phyloP scores from a whole-genome alignment of 2,888 invertebrate species.

The Drosophila ezoana region DNA sequence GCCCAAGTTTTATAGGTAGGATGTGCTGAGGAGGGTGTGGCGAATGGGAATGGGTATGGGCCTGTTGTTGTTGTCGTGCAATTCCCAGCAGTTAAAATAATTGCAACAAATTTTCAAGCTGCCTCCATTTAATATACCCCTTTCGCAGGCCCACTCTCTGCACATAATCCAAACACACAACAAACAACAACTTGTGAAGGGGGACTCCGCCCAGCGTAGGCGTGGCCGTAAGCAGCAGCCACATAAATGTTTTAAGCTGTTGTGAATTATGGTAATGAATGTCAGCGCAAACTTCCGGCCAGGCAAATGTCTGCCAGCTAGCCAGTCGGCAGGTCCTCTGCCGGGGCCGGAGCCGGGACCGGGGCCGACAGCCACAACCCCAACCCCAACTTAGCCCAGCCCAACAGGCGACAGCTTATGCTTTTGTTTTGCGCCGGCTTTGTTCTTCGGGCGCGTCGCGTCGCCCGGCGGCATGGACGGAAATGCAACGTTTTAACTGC shows the following conservation, averaged over 20 bases:
- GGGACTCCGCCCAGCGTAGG: slow-evolving; percentile 13
- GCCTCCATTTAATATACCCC: slow-evolving; percentile 55
- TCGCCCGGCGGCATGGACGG: slow-evolving; percentile 29
- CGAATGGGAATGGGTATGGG: neutral
- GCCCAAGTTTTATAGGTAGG: slow-evolving; percentile 29
- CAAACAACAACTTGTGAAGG: neutral
- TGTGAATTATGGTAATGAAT: slow-evolving; percentile 80
- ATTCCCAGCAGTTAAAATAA: slow-evolving; percentile 70
- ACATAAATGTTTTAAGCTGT: slow-evolving; percentile 78
- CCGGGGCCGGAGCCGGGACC: neutral
- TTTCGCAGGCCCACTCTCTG: slow-evolving; percentile 21
- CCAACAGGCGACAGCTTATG: slow-evolving; percentile 22
- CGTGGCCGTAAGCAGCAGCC: slow-evolving; percentile 60
- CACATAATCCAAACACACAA: slow-evolving; percentile 51
- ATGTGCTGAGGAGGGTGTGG: neutral
- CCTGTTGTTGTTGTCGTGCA: slow-evolving; percentile 38
- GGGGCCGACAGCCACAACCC: neutral
- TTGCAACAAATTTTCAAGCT: slow-evolving; percentile 74
- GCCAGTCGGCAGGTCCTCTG: slow-evolving; percentile 1
- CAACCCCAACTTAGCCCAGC: neutral
- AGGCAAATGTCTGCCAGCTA: slow-evolving; percentile 28
- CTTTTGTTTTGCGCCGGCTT: slow-evolving; percentile 32
- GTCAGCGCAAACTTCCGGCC: slow-evolving; percentile 76
- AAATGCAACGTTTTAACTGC: slow-evolving; percentile 68
- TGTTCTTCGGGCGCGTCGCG: slow-evolving; percentile 26